phyloP scores from a whole-genome alignment of 2,797 vertebrate species.

The Anguilla megastoma region DNA sequence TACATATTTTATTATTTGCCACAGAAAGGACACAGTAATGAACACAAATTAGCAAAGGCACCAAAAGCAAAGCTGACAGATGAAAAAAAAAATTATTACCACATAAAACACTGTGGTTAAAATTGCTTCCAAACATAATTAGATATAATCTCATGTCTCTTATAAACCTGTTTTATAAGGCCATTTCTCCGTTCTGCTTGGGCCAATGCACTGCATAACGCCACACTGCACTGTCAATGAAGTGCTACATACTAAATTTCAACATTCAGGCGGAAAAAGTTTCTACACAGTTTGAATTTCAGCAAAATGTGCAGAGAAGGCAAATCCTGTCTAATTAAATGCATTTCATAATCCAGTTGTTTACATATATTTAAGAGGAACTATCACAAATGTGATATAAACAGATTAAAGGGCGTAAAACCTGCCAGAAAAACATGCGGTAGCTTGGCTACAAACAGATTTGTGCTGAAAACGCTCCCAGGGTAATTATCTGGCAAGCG shows the following conservation, averaged over 20 bases:
- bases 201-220: background rate
- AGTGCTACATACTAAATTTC: background rate
- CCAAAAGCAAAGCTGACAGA: background rate
- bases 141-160: too few species aligned
- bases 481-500: constrained; percentile 22
- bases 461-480: constrained; percentile 14
- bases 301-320: constrained; percentile 9
- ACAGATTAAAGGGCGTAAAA: background rate
- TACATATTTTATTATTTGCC: background rate
- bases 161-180: background rate
- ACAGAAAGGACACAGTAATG: background rate
- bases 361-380: constrained; percentile 14
- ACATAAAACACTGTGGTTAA: background rate
- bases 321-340: constrained; percentile 12
- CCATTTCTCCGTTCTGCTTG: background rate
- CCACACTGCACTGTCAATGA: background rate
- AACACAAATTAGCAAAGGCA: background rate
- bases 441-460: constrained; percentile 29
- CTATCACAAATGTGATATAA: background rate
- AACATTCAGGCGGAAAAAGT: background rate
- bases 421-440: background rate
- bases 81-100: background rate
- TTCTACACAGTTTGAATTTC: background rate
- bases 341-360: constrained; percentile 6
- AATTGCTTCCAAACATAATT: background rate